Evolutionary conservation across 2,113 vertebrate genomes (phyloP).

Genomic region (Menidia beryllina): DNA sequence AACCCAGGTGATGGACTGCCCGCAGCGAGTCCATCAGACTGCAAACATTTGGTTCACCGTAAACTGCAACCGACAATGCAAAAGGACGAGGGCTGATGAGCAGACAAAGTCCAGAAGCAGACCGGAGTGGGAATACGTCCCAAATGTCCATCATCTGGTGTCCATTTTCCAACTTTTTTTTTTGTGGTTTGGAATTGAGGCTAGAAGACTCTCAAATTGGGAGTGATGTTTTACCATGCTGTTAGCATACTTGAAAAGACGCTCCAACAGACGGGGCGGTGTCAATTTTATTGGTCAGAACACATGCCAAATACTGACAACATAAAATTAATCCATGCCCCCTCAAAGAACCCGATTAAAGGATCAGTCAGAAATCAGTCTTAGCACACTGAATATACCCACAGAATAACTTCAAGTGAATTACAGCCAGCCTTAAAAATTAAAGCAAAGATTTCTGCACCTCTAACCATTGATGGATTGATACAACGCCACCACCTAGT

Average conservation of each 20-base stretch:
- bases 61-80: too few relatives aligned
- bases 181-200: too few relatives aligned
- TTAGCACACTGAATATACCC: constrained; percentile 16
- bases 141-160: too few relatives aligned
- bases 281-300: background rate
- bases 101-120: too few relatives aligned
- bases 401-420: background rate
- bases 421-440: constrained; percentile 44
- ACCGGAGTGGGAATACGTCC: too few relatives aligned
- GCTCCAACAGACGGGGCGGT: background rate
- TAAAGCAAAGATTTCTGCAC: constrained; percentile 6
- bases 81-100: too few relatives aligned
- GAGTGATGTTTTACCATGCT: too few relatives aligned
- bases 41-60: too few relatives aligned
- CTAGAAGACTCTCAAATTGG: too few relatives aligned
- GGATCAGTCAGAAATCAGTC: background rate
- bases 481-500: constrained; percentile 49
- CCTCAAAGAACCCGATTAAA: background rate
- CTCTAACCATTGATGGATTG: constrained; percentile 21
- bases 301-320: background rate
- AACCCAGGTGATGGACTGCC: too few relatives aligned
- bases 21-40: too few relatives aligned
- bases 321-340: background rate
- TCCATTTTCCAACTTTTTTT: too few relatives aligned
- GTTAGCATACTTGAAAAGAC: constrained; percentile 2